Conservation (phyloP, 2,888 invertebrate species). For the Brenthis hecate region DNA sequence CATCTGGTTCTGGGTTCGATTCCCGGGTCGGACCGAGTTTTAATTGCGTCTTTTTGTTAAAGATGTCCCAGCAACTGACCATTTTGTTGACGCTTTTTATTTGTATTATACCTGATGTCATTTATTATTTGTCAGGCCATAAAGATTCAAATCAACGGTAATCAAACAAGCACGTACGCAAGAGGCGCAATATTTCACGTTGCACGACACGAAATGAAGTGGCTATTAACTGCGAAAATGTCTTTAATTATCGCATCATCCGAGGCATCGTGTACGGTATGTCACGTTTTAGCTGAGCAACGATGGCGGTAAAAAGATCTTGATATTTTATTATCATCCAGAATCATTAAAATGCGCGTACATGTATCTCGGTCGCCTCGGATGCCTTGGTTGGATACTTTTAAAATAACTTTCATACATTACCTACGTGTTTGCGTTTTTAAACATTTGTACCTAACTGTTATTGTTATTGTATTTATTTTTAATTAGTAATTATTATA, state of each 20-base stretch:
- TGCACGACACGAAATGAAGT: conserved; percentile 40
- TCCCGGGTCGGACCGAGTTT: too few species aligned
- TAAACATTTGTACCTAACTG: not conserved
- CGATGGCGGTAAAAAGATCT: conserved; percentile 47
- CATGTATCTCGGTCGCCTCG: conserved; percentile 49
- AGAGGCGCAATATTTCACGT: conserved; percentile 28
- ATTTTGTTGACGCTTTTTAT: too few species aligned
- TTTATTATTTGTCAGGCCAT: conserved; percentile 34
- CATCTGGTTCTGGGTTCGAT: too few species aligned
- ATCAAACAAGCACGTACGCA: conserved; percentile 10
- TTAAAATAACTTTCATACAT: conserved; percentile 7
- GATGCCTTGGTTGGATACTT: conserved; percentile 28
- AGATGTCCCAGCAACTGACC: too few species aligned
- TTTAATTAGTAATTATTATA: too few species aligned
- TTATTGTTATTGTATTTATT: too few species aligned
- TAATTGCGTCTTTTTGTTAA: too few species aligned
- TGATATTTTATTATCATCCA: conserved; percentile 59
- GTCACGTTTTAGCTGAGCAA: conserved; percentile 37
- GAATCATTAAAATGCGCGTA: conserved; percentile 51
- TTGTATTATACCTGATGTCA: too few species aligned
- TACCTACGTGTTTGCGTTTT: conserved; percentile 12
- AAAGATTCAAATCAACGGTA: conserved; percentile 22
- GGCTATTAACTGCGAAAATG: conserved; percentile 41
- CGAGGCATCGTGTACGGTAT: conserved; percentile 32
- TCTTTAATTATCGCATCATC: conserved; percentile 41